These are phyloP conservation scores for Serripes groenlandicus DNA, from an alignment of 2,888 invertebrate species.

Conservation along the genomic window DNA sequence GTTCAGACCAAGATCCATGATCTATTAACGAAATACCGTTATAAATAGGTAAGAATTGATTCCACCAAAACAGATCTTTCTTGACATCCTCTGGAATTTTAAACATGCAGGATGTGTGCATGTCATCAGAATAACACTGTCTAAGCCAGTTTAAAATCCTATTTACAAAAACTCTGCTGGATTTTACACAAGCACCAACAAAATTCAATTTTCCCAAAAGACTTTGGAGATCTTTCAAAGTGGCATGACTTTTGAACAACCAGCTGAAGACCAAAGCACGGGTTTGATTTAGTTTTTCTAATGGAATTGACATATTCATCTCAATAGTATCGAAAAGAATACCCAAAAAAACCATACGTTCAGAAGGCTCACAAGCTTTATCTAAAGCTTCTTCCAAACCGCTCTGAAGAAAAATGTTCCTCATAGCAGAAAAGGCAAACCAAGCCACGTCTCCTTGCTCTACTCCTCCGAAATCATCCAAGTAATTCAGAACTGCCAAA, in stretches of 20 bases:
- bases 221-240: constrained; percentile 34
- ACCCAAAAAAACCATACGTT: constrained; percentile 27
- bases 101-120: background rate
- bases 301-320: constrained; percentile 29
- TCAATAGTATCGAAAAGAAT: constrained; percentile 21
- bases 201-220: constrained; percentile 50
- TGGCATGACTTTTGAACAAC: constrained; percentile 14
- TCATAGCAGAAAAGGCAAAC: constrained; percentile 22
- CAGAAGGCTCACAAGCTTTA: background rate
- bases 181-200: constrained; percentile 13
- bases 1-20: constrained; percentile 23
- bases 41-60: constrained; percentile 30
- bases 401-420: constrained; percentile 14
- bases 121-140: constrained; percentile 3
- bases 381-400: constrained; percentile 32
- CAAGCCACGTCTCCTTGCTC: constrained; percentile 13
- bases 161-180: background rate
- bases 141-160: constrained; percentile 23
- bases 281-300: constrained; percentile 28
- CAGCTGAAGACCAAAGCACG: constrained; percentile 26
- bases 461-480: constrained; percentile 11
- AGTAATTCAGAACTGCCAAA: constrained; percentile 25
- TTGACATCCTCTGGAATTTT: constrained; percentile 24
- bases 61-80: constrained; percentile 44
- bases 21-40: constrained; percentile 51